Evolutionary conservation across 2,888 invertebrate species (phyloP).

Genomic region (Nasonia oneida): DNA sequence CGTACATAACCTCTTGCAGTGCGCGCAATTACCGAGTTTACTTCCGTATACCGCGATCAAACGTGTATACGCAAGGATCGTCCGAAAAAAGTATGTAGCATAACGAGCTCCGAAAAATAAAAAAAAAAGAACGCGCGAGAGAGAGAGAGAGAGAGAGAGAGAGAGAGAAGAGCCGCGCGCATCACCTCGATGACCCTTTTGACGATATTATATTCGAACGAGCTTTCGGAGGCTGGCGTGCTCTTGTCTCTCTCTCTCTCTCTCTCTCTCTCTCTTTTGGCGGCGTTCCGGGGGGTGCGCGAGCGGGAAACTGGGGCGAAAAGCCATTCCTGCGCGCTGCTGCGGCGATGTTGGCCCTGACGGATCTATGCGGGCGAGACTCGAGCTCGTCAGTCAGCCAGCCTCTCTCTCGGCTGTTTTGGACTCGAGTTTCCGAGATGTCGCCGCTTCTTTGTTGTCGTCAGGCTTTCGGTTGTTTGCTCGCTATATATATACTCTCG

Average conservation of each 20-base stretch:
- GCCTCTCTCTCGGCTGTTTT: neutral
- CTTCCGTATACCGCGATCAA: too few species aligned
- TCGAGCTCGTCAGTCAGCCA: neutral
- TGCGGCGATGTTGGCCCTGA: neutral
- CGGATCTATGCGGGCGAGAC: neutral
- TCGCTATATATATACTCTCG: neutral
- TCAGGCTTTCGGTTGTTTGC: neutral
- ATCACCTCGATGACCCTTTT: conserved; percentile 38
- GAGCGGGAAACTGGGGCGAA: conserved; percentile 39
- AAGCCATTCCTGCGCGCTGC: neutral
- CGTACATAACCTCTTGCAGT: too few species aligned
- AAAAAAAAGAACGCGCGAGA: neutral
- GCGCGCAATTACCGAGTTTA: too few species aligned
- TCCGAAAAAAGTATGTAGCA: too few species aligned
- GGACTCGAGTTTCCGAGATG: neutral
- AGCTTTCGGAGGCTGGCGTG: neutral
- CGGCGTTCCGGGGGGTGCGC: neutral
- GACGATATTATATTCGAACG: neutral
- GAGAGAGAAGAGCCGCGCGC: neutral
- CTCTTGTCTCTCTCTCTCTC: neutral
- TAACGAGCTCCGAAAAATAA: neutral
- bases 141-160: too few species aligned
- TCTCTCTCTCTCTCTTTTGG: conserved; percentile 3
- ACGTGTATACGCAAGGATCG: too few species aligned
- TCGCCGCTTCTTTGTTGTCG: neutral